Conservation (phyloP, 2,113 vertebrate species). For the Ctenodactylus gundi region DNA sequence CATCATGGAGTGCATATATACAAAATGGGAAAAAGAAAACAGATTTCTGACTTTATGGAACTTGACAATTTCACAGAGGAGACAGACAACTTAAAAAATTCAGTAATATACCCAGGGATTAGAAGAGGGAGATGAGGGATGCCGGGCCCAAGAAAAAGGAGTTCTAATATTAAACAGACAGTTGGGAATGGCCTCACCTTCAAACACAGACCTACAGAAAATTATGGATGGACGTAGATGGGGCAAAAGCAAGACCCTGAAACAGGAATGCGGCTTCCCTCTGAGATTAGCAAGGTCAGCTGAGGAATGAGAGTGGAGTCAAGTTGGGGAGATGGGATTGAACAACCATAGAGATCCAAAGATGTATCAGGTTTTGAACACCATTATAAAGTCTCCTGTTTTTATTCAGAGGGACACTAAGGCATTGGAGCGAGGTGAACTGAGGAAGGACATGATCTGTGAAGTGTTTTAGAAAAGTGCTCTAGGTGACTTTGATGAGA, state of each 20-base stretch:
- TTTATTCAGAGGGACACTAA: background rate
- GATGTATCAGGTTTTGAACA: background rate
- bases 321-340: background rate
- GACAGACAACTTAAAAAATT: background rate
- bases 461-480: background rate
- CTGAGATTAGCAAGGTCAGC: background rate
- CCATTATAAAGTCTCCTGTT: background rate
- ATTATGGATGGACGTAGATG: no score
- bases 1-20: no score
- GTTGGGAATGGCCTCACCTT: background rate
- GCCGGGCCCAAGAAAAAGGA: background rate
- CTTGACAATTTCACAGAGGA: background rate
- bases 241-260: background rate
- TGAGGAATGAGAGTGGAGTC: background rate
- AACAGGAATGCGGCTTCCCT: background rate
- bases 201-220: background rate
- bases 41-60: background rate
- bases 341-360: background rate
- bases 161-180: background rate
- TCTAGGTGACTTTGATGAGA: background rate
- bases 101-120: background rate
- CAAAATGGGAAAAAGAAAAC: no score
- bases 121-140: background rate
- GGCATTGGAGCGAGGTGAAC: background rate
- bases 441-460: background rate